phyloP scores from a whole-genome alignment of 2,797 vertebrate genomes.

The Halcyon smyrnensis region DNA sequence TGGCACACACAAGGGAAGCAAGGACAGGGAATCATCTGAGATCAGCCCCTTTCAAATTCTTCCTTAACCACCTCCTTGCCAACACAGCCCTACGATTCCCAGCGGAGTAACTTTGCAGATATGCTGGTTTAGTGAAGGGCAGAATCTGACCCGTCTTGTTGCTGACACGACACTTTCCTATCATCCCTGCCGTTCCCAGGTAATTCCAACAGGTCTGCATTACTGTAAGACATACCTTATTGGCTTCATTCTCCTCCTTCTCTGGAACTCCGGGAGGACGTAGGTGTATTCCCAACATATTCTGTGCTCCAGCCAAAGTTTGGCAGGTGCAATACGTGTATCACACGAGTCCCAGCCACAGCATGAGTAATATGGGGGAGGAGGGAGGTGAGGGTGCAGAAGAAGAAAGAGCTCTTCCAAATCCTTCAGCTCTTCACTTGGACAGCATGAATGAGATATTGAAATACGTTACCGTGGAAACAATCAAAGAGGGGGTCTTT shows the following conservation, averaged over 20 bases:
- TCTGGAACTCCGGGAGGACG: neutral
- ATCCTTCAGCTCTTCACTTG: constrained; percentile 31
- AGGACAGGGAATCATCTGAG: neutral
- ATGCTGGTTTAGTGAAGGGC: neutral
- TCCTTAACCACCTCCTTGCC: neutral
- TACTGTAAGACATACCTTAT: neutral
- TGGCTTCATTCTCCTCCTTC: neutral
- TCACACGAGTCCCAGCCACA: neutral
- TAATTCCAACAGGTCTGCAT: neutral
- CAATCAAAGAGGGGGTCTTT: constrained; percentile 27
- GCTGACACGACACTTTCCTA: neutral
- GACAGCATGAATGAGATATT: constrained; percentile 23
- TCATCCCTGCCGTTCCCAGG: neutral
- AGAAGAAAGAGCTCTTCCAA: constrained; percentile 8
- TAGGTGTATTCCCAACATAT: accelerated
- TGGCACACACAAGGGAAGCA: neutral
- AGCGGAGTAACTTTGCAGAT: neutral
- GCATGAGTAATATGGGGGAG: neutral
- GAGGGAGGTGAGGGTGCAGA: neutral
- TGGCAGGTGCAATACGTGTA: neutral
- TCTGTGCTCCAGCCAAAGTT: neutral
- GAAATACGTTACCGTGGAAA: constrained; percentile 17
- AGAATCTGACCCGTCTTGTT: neutral
- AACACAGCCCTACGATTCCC: neutral
- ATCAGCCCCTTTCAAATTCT: neutral